Evolutionary conservation across 2,113 vertebrate species (phyloP).

Genomic region (Haemorhous mexicanus): DNA sequence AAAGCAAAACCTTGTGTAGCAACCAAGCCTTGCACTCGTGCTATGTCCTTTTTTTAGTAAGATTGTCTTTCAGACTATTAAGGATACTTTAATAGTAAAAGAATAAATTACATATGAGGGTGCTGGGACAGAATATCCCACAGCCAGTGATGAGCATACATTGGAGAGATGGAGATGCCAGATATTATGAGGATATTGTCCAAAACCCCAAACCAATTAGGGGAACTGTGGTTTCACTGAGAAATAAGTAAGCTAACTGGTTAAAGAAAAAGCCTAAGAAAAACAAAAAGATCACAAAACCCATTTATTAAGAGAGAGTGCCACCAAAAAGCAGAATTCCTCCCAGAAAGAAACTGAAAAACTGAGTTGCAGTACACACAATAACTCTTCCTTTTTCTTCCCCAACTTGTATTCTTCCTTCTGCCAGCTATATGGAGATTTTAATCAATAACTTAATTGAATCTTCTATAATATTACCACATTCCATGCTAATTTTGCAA

Average conservation of each 20-base stretch:
- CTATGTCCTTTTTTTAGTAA: background rate
- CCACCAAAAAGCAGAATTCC: background rate
- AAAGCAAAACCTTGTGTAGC: background rate
- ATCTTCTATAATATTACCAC: background rate
- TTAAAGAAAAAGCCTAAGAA: background rate
- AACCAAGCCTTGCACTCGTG: background rate
- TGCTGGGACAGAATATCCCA: background rate
- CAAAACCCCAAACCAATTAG: fast-evolving
- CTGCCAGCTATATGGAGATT: background rate
- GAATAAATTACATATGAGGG: background rate
- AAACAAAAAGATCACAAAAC: background rate
- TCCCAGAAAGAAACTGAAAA: background rate
- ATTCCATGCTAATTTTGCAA: background rate
- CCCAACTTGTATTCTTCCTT: background rate
- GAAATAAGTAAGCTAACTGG: background rate
- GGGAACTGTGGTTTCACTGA: background rate
- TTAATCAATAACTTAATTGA: slow-evolving; percentile 1
- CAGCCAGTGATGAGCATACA: background rate
- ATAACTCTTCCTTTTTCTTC: background rate
- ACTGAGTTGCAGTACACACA: background rate
- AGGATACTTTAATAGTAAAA: background rate
- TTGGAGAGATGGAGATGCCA: background rate
- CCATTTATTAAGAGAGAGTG: background rate
- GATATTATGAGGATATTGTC: background rate
- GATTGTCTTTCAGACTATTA: background rate